These are phyloP conservation scores for Circaetus gallicus DNA, from an alignment of 2,113 vertebrate genomes.

Conservation along the genomic window DNA sequence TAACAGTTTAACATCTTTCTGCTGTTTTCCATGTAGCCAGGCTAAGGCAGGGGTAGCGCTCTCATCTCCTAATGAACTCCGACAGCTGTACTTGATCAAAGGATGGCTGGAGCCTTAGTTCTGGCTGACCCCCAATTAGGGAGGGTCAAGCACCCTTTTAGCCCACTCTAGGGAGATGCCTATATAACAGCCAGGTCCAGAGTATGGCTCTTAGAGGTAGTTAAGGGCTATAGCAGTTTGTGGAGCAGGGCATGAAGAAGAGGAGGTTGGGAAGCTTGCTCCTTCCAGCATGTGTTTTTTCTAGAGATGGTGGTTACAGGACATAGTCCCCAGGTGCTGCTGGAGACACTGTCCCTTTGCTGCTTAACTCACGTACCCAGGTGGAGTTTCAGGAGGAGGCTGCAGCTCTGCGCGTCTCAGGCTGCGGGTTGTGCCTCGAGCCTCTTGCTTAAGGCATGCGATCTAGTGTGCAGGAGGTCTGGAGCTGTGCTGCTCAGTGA, in stretches of 20 bases:
- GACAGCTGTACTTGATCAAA: not conserved
- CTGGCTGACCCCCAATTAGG: not conserved
- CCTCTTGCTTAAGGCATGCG: not conserved
- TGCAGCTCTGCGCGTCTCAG: not conserved
- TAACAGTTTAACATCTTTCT: not conserved
- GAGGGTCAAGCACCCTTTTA: not conserved
- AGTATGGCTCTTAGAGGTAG: not conserved
- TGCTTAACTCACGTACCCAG: not conserved
- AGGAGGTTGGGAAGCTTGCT: not conserved
- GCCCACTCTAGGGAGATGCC: too few species aligned
- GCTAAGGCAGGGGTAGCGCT: not conserved
- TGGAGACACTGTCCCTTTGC: not conserved
- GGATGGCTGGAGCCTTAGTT: not conserved
- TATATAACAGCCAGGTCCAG: not conserved
- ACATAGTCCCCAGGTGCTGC: not conserved
- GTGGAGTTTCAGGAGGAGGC: not conserved
- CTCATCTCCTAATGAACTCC: not conserved
- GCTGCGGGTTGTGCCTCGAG: too few species aligned
- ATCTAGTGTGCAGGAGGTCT: not conserved
- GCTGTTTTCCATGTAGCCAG: not conserved
- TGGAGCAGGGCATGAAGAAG: not conserved
- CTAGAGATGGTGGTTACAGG: not conserved
- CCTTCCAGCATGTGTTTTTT: not conserved
- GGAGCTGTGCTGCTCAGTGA: not conserved
- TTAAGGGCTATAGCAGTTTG: not conserved